Percentiles rank a stretch among this genome's conserved stretches.
Conservation (phyloP, 1,140 invertebrate genomes). For the Bombus turneri region DNA sequence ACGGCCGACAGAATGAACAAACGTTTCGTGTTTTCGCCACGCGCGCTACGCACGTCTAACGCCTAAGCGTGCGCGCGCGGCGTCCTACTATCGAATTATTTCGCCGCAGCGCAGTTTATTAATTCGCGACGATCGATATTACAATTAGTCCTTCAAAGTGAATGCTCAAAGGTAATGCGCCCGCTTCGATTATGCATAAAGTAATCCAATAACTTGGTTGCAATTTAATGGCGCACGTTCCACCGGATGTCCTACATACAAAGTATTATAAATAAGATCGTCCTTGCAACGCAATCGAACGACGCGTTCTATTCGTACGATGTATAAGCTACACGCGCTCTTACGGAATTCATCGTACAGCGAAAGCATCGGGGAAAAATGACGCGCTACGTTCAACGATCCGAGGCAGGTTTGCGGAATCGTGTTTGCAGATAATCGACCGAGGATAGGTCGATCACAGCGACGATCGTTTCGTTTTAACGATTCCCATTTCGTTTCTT, state of each 20-base stretch:
- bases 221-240: constrained; percentile 26
- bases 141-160: constrained; percentile 34
- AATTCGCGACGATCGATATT: constrained; percentile 25
- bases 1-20: background rate
- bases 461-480: background rate
- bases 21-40: background rate
- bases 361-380: background rate
- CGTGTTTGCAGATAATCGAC: constrained; percentile 7
- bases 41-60: background rate
- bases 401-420: constrained; percentile 8
- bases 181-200: constrained; percentile 22
- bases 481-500: background rate
- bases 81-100: background rate
- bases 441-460: no score
- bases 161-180: constrained; percentile 22
- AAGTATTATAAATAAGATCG: constrained; percentile 46
- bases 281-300: constrained; percentile 32
- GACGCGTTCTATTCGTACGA: background rate
- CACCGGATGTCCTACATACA: constrained; percentile 27
- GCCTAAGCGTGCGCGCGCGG: background rate
- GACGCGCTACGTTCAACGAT: constrained; percentile 12
- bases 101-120: constrained; percentile 7
- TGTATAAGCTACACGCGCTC: background rate
- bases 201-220: constrained; percentile 20
- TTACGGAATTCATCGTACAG: background rate